Percentiles rank a stretch among this genome's conserved stretches.
Conservation (phyloP, 37 sponge, comb jelly and placozoan species). For the Ephydatia muelleri region DNA sequence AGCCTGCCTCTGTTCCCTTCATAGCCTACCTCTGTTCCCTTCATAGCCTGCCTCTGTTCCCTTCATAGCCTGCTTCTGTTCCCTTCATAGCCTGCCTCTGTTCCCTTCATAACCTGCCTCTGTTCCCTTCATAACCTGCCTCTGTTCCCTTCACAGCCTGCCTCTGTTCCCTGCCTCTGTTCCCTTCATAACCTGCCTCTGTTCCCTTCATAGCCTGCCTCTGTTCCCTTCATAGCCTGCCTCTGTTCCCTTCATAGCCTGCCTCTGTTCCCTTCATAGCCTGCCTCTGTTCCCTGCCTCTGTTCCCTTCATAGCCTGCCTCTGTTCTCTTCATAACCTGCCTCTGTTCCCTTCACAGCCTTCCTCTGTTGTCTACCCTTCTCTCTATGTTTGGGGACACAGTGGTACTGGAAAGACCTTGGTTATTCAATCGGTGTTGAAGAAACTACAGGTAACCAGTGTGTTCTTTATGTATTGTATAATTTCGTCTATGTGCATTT, state of each 20-base stretch:
- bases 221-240: no score
- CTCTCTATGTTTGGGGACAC: conserved; percentile 55
- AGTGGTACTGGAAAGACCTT: conserved; percentile 65
- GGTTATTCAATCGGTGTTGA: conserved; percentile 21
- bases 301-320: not conserved
- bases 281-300: not conserved
- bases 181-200: no score
- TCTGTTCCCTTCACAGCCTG: no score
- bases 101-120: no score
- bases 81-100: no score
- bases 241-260: not conserved
- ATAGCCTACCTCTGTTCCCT: no score
- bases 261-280: not conserved
- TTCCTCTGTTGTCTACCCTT: not conserved
- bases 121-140: no score
- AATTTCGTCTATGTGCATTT: not conserved
- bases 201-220: no score
- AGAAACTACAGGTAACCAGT: conserved; percentile 26
- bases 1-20: no score
- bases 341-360: not conserved
- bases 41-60: no score
- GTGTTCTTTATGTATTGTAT: conserved; percentile 2
- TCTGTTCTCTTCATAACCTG: not conserved
- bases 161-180: no score
- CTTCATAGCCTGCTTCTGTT: no score